Percentiles rank a stretch among this genome's conserved stretches.
Evolutionary conservation across 1,140 invertebrate species (phyloP).

Genomic region (Microvelia longipes): DNA sequence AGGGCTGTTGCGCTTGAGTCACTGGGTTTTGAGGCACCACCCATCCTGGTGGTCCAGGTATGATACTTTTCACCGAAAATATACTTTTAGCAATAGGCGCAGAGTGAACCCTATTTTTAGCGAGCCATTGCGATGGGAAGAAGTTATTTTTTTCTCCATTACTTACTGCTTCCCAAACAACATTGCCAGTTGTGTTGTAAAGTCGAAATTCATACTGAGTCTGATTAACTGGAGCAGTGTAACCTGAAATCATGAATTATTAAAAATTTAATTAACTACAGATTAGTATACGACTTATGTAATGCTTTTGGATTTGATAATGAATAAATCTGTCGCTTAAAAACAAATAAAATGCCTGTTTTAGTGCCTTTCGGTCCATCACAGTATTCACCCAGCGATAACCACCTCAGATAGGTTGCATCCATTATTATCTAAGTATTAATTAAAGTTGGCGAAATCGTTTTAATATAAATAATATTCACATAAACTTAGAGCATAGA

Average conservation of each 20-base stretch:
- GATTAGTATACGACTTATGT: too few relatives aligned
- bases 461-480: too few relatives aligned
- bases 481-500: too few relatives aligned
- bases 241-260: not conserved
- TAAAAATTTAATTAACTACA: too few relatives aligned
- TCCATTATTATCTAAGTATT: too few relatives aligned
- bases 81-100: not conserved
- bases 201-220: not conserved
- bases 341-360: too few relatives aligned
- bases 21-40: not conserved
- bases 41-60: not conserved
- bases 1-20: not conserved
- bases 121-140: not conserved
- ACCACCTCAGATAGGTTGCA: too few relatives aligned
- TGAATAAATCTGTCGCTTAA: too few relatives aligned
- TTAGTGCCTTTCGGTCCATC: too few relatives aligned
- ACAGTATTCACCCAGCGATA: too few relatives aligned
- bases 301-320: too few relatives aligned
- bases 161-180: not conserved
- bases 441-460: too few relatives aligned
- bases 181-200: not conserved
- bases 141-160: not conserved
- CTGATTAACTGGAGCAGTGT: not conserved
- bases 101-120: not conserved
- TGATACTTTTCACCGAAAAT: not conserved